Base-by-base conservation (phyloP, 2,888 invertebrate genomes). In the Eumacrocentrus americanus region DNA sequence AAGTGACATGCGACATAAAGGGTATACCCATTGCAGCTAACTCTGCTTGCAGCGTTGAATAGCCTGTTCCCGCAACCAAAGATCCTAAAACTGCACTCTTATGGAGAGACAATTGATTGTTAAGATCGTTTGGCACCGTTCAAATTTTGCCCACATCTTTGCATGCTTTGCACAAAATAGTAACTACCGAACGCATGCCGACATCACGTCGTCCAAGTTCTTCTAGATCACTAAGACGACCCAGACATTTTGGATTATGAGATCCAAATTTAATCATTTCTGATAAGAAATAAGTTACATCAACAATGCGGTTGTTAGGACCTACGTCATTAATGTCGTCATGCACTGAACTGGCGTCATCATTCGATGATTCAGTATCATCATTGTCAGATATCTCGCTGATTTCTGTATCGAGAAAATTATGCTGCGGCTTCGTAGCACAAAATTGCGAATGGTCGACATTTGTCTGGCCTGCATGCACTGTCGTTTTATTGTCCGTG, bases 1-100 rank as follows among this genome's bases (percentile, higher is more conserved):
- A 60, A 5, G 50, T 55, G 37, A 7, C n/a, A 20, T 22, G 14
- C 14, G 46, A 23, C 44, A 60, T 37, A 34, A 38, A 42, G 6
- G 55, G 51, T 20, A 60, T 42, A 11, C 34, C 35, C 56, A 60
- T 60, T 3, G 51, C 37, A 16, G 60, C 60, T 14, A 56, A 37
- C 22, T 42, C 12, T 37, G 50, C 56, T 34, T 51, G 34, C 4
- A 60, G n/a, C 9, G 42, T 55, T 14, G 56, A 37, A 16, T 42
- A 51, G n/a, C 60, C 60, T 9, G 37, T 53, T 20, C 60, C 56
- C 11, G 44, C 34, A 7, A 48, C 44, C 5, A 50, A n/a, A 5
- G 50, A 23, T 23, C 50, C 55, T 5, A 37, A 29, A 7, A 56
- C 51, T 18, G 51, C 38, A 23, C 23, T 34, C 29, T 60, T 7